Evolutionary conservation across 37 sponge, comb jelly and placozoan species (phyloP), one percentile per base, ranked within the genome.

Genomic region (Beroe forskalii): DNA sequence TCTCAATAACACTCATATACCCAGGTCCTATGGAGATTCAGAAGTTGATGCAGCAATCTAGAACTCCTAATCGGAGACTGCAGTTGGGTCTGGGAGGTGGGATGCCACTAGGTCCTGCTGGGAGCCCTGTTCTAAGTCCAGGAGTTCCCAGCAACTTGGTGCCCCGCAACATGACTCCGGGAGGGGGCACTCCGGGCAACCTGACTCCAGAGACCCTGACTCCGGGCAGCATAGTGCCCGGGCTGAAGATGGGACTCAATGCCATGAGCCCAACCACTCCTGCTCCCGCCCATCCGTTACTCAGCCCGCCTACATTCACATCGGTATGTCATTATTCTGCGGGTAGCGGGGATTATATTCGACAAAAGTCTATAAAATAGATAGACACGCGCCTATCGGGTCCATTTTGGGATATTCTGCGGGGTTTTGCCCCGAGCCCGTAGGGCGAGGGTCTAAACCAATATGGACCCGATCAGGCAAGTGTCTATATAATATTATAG

Each of bases 1-100:
- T n/a, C n/a, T n/a, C n/a, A n/a, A n/a, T n/a, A n/a, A n/a, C n/a
- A n/a, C n/a, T n/a, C n/a, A n/a, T n/a, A n/a, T 48, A 48, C 6
- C 12, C 55, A 48, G 55, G 66, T 64, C 66, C 66, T 20, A 22
- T 64, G 66, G 66, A 64, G 66, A 64, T 64, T 6, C 66, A 64
- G 27, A 64, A 64, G 66, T 64, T 64, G 66, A 22, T 64, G 25
- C 66, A 64, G 27, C 55, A 48, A 12, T 64, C 66, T 22, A 64
- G 66, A 23, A 27, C 31, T 4, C 30, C 66, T 64, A 64, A 64
- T 20, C 4, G 55, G 12, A 6, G 55, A 12, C 12, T 48, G 12
- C 55, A 48, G 55, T 12, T 48, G 6, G 55, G 55, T 12, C 55
- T 48, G 6, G 55, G 55, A 48, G 12, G 6, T 17, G 55, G 55